A percentile compares a stretch with the other conserved stretches of the same genome.
Conservation (phyloP, 2,888 invertebrate genomes). For the Lordiphosa andalusiaca region DNA sequence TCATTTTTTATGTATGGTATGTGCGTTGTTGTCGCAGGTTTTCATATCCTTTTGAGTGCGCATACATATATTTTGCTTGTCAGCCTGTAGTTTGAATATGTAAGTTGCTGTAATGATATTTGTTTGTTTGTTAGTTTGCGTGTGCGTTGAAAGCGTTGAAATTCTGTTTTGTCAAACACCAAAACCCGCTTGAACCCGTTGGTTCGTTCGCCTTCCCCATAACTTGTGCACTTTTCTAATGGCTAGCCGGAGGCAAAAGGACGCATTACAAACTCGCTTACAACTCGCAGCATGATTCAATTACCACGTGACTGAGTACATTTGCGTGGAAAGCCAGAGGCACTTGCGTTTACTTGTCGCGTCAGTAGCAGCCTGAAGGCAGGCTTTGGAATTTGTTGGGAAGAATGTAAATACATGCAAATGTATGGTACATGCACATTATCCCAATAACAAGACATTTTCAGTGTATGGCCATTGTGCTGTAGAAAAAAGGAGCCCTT, state of each 20-base stretch:
- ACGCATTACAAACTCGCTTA: constrained; percentile 63
- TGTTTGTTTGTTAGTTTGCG: constrained; percentile 49
- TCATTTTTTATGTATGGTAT: constrained; percentile 73
- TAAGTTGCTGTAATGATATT: constrained; percentile 71
- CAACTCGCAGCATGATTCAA: constrained; percentile 69
- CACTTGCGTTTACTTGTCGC: constrained; percentile 20
- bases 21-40: constrained; percentile 62
- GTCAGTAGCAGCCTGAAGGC: constrained; percentile 24
- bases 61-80: constrained; percentile 51
- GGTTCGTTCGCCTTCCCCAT: not conserved
- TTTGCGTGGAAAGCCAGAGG: constrained; percentile 60
- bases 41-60: constrained; percentile 68
- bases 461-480: too few species aligned
- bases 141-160: constrained; percentile 66
- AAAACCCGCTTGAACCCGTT: not conserved
- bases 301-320: constrained; percentile 62
- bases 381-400: constrained; percentile 24
- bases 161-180: constrained; percentile 56
- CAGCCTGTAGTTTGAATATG: constrained; percentile 63
- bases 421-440: too few species aligned
- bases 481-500: too few species aligned
- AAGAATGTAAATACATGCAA: constrained; percentile 7
- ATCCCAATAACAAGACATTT: too few species aligned
- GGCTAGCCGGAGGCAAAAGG: constrained; percentile 28
- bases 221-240: constrained; percentile 67